Evolutionary conservation across 1,140 invertebrate genomes (phyloP), one percentile per base, ranked within the genome.

Genomic region (Hyles euphorbiae): DNA sequence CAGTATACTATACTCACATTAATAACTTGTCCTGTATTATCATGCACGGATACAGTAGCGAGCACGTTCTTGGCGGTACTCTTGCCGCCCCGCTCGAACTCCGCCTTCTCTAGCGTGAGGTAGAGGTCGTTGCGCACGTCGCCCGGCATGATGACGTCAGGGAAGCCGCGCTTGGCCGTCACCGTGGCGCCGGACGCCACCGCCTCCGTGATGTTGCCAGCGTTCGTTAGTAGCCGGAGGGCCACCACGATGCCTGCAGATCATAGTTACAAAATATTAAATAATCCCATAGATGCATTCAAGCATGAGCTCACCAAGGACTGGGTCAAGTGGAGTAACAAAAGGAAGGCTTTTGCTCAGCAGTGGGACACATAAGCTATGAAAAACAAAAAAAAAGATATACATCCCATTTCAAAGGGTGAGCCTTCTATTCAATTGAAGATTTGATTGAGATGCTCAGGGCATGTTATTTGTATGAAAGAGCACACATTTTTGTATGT

Each of bases 71-170:
- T 98, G 1, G 95, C 96, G 0, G 96, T 96, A 7, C 96, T 97
- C 80, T 98, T 99, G n/a, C 96, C 96, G 1, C 97, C 97, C 53
- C 96, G 92, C 77, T 98, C 97, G 81, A 98, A 98, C 77, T 98
- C 97, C 0, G 95, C 97, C 43, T 92, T 91, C 65, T 96, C 95
- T 53, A 99, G 74, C 4, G 94, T 96, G 12, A 98, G 81, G 78
- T 98, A 98, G n/a, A 99, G 89, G 89, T 99, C 98, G 89, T 99
- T 99, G 72, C 97, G 93, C 2, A 97, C 95, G 81, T 96, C 96
- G 12, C 98, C 97, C 0, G 98, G 97, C 95, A 98, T 98, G 59
- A 99, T 98, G 36, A 98, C 94, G 89, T 98, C 97, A 44, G 97
- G 94, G 80, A 98, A 98, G 0, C 97, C 97, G 47, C 97, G 91